These are phyloP conservation scores for Drosophila sulfurigaster DNA, from an alignment of 1,140 invertebrate species.

Conservation along the genomic window DNA sequence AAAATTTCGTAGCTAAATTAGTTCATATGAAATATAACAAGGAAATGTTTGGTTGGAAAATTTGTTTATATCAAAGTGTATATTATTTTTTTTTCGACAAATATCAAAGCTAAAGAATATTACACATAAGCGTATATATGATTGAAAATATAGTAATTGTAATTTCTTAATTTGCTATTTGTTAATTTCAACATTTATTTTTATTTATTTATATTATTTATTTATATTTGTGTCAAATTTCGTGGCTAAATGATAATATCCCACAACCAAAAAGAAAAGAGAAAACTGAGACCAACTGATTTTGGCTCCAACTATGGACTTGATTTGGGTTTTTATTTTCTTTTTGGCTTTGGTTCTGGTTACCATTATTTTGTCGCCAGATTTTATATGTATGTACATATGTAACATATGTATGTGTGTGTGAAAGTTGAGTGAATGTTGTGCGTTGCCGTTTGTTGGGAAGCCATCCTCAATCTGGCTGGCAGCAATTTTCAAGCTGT, in stretches of 20 bases:
- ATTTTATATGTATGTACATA: not conserved
- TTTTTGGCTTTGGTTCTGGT: conserved; percentile 32
- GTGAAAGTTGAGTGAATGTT: conserved; percentile 32
- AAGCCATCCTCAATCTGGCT: conserved; percentile 29
- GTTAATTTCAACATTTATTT: too few species aligned
- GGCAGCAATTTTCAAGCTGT: conserved; percentile 43
- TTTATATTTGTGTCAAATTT: not conserved
- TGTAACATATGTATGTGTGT: conserved; percentile 12
- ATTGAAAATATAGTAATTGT: too few species aligned
- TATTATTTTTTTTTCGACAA: too few species aligned
- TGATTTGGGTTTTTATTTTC: conserved; percentile 13
- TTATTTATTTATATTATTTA: too few species aligned
- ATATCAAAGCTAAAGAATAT: too few species aligned
- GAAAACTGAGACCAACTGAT: conserved; percentile 10
- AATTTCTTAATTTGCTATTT: too few species aligned
- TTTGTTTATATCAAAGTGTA: too few species aligned
- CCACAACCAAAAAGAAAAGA: not conserved
- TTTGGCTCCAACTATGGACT: conserved; percentile 30
- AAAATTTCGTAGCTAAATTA: too few species aligned
- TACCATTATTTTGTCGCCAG: conserved; percentile 43
- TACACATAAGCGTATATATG: too few species aligned
- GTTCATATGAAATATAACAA: too few species aligned
- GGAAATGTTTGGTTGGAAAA: too few species aligned
- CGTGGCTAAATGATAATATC: not conserved
- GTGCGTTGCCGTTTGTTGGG: conserved; percentile 9